Conservation (phyloP, 1,140 invertebrate genomes). For the Tetramorium simillimum region DNA sequence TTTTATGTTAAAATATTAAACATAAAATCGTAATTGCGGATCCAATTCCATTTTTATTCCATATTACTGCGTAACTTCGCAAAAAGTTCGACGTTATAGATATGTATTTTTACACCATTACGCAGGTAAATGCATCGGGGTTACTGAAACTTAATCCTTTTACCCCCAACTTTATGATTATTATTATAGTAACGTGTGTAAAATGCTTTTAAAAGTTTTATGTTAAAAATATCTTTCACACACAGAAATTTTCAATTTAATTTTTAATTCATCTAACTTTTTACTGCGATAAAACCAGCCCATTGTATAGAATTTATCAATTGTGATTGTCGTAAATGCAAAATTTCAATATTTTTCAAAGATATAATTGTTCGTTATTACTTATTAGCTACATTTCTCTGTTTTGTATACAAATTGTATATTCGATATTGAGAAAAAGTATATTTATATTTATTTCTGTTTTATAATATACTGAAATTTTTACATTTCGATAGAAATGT, state of each 20-base stretch:
- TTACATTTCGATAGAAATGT: background rate
- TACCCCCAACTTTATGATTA: constrained; percentile 36
- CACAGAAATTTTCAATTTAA: constrained; percentile 29
- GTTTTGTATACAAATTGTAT: background rate
- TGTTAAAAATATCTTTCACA: background rate
- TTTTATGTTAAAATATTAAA: constrained; percentile 35
- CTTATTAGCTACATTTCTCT: background rate
- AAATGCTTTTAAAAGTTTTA: constrained; percentile 48
- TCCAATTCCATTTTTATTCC: constrained; percentile 50
- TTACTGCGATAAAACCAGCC: background rate
- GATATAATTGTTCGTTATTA: background rate
- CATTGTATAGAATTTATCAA: background rate
- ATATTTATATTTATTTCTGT: background rate
- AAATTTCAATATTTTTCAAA: background rate
- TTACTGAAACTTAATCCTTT: constrained; percentile 49
- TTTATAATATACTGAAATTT: background rate
- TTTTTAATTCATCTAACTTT: background rate
- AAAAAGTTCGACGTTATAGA: constrained; percentile 32
- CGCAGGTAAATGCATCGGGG: constrained; percentile 29
- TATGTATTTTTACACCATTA: constrained; percentile 54
- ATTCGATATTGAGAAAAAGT: background rate
- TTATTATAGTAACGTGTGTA: constrained; percentile 22
- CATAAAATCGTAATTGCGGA: constrained; percentile 52
- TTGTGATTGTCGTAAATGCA: background rate
- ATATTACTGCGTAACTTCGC: constrained; percentile 41